Evolutionary conservation across 2,113 vertebrate genomes (phyloP), one percentile per base, ranked within the genome.

Genomic region (Gallinago undulata): DNA sequence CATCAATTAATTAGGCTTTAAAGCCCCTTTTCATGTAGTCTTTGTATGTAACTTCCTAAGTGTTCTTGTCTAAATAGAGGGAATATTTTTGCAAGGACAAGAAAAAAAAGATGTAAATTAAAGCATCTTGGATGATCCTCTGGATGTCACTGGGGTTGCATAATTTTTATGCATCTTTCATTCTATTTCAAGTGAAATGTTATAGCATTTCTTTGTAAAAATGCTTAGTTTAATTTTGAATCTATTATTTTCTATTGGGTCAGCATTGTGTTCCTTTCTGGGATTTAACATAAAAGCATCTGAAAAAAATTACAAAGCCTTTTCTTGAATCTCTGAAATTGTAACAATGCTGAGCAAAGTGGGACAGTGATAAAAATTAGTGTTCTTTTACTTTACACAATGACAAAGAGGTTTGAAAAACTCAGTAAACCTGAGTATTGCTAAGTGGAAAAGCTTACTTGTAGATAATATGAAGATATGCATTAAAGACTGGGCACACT

Each of bases 161-260:
- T 69, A 88, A 56, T 57, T 90, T 93, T 87, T 73, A 77, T 85
- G 41, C 9, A 60, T 45, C 39, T 79, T 78, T 90, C 39, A 82
- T 90, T 96, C 39, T 53, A 72, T 76, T 96, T 93, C 62, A 87
- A 76, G 19, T 13, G 25, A 43, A 55, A 69, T 27, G 12, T 43
- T 87, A 30, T 2, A 84, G 9, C 8, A 33, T 83, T 85, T 72
- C 57, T 80, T 80, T 92, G 62, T 66, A 72, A 90, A 91, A 93
- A 76, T 76, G 43, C 64, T 81, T 81, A 75, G 55, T 55, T 89
- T 90, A 76, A 83, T 88, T 95, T 64, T 85, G 35, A 90, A 93
- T 88, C n/a, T 50, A 68, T 87, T 89, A 39, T 91, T 91, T 91
- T 85, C 8, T 85, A 66, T 87, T 96, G 90, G 33, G 47, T 91